Base-by-base conservation (phyloP, 2,888 invertebrate genomes). In the Agelastica alni region DNA sequence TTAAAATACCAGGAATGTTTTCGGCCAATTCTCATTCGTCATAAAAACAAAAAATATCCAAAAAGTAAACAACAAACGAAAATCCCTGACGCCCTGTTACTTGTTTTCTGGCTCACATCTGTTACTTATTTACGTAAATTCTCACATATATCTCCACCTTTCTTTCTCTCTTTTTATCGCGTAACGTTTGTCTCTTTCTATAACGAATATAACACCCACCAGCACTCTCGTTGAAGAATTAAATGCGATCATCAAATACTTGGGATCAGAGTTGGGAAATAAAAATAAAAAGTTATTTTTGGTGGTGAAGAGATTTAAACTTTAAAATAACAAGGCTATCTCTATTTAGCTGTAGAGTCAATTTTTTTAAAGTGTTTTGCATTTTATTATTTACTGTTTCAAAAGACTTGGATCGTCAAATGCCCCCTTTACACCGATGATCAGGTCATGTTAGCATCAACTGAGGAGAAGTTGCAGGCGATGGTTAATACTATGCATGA, bases 71-170 rank as follows among this genome's bases (percentile, higher is more conserved):
- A 14, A 36, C 22, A 34, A 32, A 43, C 14, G 13, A 43, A 41
- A 34, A 53, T 30, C 32, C 47, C 37, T 58, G 51, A 54, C 32
- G 39, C 36, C 43, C 43, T 36, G 34, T 48, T 48, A 30, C 53
- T 58, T 53, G 43, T 56, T 34, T 28, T 56, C 51, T 55, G 56
- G 49, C 53, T 45, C 48, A 48, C 60, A 61, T 56, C 58, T 61
- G 61, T 57, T 52, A 59, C 55, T 56, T 55, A 53, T 53, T 53
- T 53, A 41, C 30, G 32, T 34, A 41, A 20, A 34, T 49, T 49
- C 39, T 34, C 49, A 43, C 45, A 42, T 37, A 37, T 34, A 42
- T 53, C 17, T 36, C 18, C 34, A 14, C 39, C 10, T 47, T 39
- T 32, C 5, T 42, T 36, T 42, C 7, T 47, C 34, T 12, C 28